Evolutionary conservation across 2,113 vertebrate genomes (phyloP).

Genomic region (Macheiramphus alcinus): DNA sequence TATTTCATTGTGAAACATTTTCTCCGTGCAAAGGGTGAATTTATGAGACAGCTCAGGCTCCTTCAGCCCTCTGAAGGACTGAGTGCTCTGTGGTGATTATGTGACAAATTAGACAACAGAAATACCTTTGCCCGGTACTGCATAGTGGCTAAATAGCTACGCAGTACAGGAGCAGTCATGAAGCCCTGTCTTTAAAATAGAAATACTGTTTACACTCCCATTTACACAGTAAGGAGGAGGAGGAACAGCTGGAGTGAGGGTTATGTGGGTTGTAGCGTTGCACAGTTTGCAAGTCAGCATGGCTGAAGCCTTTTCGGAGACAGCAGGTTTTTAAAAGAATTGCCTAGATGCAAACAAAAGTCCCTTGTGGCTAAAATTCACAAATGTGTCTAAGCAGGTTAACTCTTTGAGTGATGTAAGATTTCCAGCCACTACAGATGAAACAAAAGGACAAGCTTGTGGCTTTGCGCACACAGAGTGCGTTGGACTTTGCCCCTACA

Average conservation of each 20-base stretch:
- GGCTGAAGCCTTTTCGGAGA: background rate
- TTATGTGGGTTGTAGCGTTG: background rate
- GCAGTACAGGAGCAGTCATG: background rate
- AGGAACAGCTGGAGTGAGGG: background rate
- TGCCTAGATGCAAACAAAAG: background rate
- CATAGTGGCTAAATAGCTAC: background rate
- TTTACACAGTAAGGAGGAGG: background rate
- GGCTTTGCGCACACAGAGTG: background rate
- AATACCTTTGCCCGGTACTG: background rate
- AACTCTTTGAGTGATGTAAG: background rate
- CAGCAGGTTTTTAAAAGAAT: background rate
- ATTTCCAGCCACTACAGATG: background rate
- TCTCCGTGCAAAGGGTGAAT: constrained; percentile 18
- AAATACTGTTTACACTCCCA: background rate
- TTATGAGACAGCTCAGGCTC: constrained; percentile 33
- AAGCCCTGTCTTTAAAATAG: background rate
- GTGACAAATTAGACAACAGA: constrained; percentile 10
- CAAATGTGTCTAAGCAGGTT: background rate
- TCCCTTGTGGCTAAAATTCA: background rate
- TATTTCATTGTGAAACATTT: constrained; percentile 57
- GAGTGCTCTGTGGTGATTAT: background rate
- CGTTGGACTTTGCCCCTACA: background rate
- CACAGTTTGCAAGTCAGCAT: background rate
- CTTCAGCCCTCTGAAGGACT: constrained; percentile 5
- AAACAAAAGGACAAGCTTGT: background rate